Evolutionary conservation across 2,113 vertebrate genomes (phyloP).

Genomic region (Megaceryle torquata): DNA sequence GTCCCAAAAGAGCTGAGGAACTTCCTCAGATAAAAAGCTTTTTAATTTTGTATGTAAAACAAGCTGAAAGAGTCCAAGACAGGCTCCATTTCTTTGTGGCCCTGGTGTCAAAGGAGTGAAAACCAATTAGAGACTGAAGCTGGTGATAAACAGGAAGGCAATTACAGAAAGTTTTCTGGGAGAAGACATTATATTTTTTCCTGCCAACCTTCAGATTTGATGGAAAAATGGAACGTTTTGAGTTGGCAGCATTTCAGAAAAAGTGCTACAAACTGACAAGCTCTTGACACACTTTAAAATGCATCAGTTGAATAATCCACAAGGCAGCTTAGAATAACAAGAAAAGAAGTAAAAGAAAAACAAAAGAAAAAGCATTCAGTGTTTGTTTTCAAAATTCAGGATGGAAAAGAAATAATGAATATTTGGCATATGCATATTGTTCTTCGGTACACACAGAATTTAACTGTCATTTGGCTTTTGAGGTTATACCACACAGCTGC

Average conservation of each 20-base stretch:
- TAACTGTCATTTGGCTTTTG: background rate
- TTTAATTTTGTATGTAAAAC: background rate
- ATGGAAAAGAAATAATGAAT: background rate
- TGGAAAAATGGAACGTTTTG: background rate
- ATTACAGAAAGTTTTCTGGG: background rate
- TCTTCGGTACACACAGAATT: background rate
- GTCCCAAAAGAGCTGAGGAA: background rate
- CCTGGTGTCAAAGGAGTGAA: background rate
- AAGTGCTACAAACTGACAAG: background rate
- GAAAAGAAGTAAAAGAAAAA: background rate
- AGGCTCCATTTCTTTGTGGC: background rate
- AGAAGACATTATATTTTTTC: background rate
- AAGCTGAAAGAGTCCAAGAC: background rate
- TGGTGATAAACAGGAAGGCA: constrained; percentile 3
- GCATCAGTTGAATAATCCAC: background rate
- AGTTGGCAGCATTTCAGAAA: constrained; percentile 19
- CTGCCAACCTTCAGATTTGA: background rate
- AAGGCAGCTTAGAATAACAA: background rate
- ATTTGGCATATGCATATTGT: background rate
- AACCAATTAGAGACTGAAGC: background rate
- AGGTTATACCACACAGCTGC: background rate
- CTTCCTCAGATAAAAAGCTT: background rate
- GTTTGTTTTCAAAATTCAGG: background rate
- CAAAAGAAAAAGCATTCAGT: background rate
- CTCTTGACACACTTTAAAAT: constrained; percentile 25